Evolutionary conservation across 2,888 invertebrate genomes (phyloP).

Genomic region (Myopa tessellatipennis): DNA sequence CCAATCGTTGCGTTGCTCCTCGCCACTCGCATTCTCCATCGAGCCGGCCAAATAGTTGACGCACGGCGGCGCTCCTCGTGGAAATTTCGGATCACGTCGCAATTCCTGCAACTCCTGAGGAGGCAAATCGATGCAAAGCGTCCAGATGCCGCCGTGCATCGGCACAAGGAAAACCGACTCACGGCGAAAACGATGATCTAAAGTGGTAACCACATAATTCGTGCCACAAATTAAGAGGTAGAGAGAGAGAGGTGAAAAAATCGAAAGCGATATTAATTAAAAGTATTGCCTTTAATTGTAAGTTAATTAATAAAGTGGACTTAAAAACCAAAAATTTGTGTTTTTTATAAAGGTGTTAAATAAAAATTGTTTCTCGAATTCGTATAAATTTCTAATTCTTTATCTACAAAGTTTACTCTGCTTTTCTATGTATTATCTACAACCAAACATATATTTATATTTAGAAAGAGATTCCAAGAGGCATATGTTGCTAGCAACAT

Average conservation of each 20-base stretch:
- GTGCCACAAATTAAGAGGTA: not conserved
- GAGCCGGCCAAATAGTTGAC: slow-evolving; percentile 83
- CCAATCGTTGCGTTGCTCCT: slow-evolving; percentile 84
- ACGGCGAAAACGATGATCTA: slow-evolving; percentile 68
- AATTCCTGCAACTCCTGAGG: slow-evolving; percentile 78
- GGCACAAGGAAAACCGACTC: slow-evolving; percentile 80
- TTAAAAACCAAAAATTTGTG: too few species aligned
- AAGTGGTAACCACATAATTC: not conserved
- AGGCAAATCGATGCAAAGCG: slow-evolving; percentile 84
- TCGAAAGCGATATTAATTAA: not conserved
- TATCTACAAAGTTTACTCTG: too few species aligned
- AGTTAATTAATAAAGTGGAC: too few species aligned
- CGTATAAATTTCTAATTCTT: too few species aligned
- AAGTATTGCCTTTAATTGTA: not conserved
- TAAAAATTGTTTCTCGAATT: not conserved
- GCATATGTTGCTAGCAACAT: too few species aligned
- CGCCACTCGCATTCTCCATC: slow-evolving; percentile 74
- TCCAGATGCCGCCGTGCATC: slow-evolving; percentile 93
- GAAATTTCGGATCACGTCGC: slow-evolving; percentile 63
- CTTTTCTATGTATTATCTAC: too few species aligned
- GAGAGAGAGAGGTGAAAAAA: not conserved
- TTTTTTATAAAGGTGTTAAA: too few species aligned
- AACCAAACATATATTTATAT: too few species aligned
- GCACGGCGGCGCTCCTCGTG: slow-evolving; percentile 74
- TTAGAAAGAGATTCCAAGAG: too few species aligned